Evolutionary conservation across 2,888 invertebrate genomes (phyloP).

Genomic region (Luffia ferchaultella): DNA sequence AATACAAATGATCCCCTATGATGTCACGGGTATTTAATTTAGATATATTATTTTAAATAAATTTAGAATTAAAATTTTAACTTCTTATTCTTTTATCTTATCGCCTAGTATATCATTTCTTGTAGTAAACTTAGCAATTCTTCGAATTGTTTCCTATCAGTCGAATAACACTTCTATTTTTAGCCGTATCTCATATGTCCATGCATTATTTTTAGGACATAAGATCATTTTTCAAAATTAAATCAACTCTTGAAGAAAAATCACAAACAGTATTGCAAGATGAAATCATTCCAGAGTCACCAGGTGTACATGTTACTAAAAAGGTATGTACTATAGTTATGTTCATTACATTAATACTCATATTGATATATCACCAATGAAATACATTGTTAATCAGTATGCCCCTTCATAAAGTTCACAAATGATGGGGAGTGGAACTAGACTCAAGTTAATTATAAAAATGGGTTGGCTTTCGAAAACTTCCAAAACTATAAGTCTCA

Average conservation of each 20-base stretch:
- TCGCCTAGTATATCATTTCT: no score
- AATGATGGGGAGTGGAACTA: conserved; percentile 6
- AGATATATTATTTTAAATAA: no score
- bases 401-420: no score
- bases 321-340: conserved; percentile 27
- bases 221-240: conserved; percentile 62
- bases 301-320: conserved; percentile 55
- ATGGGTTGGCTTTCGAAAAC: not conserved
- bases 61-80: no score
- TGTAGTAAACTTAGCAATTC: no score
- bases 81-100: no score
- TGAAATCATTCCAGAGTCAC: conserved; percentile 66
- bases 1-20: no score
- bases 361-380: not conserved
- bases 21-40: no score
- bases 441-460: not conserved
- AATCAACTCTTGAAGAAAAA: conserved; percentile 25
- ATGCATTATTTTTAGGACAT: conserved; percentile 67
- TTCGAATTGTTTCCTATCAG: no score
- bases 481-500: no score
- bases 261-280: conserved; percentile 54
- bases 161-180: no score
- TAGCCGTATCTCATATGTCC: no score
- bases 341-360: not conserved
- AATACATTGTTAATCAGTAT: not conserved